Percentiles rank a stretch among this genome's conserved stretches.
These are phyloP conservation scores for Eumacrocentrus americanus DNA, from an alignment of 2,888 invertebrate genomes.

Conservation along the genomic window DNA sequence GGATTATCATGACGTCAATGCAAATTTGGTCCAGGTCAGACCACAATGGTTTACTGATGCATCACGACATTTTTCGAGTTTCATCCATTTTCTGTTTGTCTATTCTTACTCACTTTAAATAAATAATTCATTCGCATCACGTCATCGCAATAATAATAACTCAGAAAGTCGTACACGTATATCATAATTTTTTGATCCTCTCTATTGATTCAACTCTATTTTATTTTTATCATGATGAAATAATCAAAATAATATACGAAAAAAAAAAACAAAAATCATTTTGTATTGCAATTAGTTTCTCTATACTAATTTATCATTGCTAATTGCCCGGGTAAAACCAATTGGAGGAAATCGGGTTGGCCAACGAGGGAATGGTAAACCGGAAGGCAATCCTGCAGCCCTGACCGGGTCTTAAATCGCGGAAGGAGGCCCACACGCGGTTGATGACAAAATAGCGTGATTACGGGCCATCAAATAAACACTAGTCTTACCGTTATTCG, in stretches of 20 bases:
- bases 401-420: slow-evolving; percentile 40
- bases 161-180: slow-evolving; percentile 21
- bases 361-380: neutral
- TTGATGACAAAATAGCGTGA: slow-evolving; percentile 61
- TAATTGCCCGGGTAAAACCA: neutral
- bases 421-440: slow-evolving; percentile 49
- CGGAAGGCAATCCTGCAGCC: neutral
- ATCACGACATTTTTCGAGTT: slow-evolving; percentile 15
- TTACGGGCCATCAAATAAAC: slow-evolving; percentile 60
- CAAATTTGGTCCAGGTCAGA: slow-evolving; percentile 36
- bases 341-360: slow-evolving; percentile 11
- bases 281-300: too few species aligned
- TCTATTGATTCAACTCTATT: too few species aligned
- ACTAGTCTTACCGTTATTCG: slow-evolving; percentile 57
- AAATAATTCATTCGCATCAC: slow-evolving; percentile 35
- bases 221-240: too few species aligned
- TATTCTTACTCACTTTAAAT: slow-evolving; percentile 12
- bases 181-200: neutral
- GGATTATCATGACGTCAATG: slow-evolving; percentile 34
- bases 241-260: too few species aligned
- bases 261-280: too few species aligned
- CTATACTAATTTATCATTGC: neutral
- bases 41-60: slow-evolving; percentile 7
- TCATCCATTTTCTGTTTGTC: neutral
- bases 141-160: slow-evolving; percentile 36